Evolutionary conservation across 2,113 vertebrate species (phyloP), one percentile per base, ranked within the genome.

Genomic region (Cranoglanis bouderius): DNA sequence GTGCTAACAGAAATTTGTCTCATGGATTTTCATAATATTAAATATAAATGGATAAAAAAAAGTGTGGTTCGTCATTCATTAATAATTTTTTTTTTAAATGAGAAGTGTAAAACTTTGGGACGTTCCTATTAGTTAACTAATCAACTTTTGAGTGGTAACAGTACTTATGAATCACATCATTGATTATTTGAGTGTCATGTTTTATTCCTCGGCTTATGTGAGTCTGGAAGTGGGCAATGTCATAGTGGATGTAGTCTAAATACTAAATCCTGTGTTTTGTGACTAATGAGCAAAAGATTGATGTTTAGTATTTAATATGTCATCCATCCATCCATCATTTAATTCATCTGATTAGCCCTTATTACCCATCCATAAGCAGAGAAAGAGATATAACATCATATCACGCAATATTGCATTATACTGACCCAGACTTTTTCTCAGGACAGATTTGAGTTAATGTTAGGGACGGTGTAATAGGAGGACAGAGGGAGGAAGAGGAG

Each of bases 391-490:
- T 29, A 77, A 29, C 72, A 57, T 51, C 24, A 86, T 75, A 57
- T 77, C 35, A 19, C 32, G 72, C 55, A 59, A 46, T 43, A 32
- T 7, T 35, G 35, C 16, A 74, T n/a, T 14, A 18, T 67, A 35
- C n/a, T 21, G 82, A 63, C 35, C 4, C 38, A 67, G 59, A 24
- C 19, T 40, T 38, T 38, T 32, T 57, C 78, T 53, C 49, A 32
- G n/a, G 82, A 43, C 63, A 84, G 59, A 84, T 84, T 43, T 43
- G 24, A 2, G n/a, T 65, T 80, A 63, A n/a, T 74, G 13, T 83
- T 55, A 55, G 24, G 24, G 35, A 82, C 46, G 6, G 43, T 53
- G 46, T 18, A 70, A 80, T 21, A 57, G 43, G 16, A 61, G 10
- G 81, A 74, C 35, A 53, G 77, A 72, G 5, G 8, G 40, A 24